Conservation (phyloP, 2,113 vertebrate species). For the Chitala chitala region DNA sequence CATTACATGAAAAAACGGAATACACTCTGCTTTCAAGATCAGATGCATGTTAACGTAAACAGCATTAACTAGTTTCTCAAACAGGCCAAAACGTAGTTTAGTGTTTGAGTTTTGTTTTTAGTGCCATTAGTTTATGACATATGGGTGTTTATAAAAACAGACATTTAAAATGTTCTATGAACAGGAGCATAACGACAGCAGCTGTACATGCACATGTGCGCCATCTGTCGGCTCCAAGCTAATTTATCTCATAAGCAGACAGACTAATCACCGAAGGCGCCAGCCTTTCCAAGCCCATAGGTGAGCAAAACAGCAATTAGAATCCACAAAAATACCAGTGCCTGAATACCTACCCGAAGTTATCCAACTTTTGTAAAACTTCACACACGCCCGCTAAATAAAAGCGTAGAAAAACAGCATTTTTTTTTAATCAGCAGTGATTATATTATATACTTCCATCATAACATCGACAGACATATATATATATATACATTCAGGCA, state of each 20-base stretch:
- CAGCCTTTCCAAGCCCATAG: conserved; percentile 48
- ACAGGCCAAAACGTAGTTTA: not conserved
- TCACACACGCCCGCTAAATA: conserved; percentile 37
- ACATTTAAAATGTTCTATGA: not conserved
- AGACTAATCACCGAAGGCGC: conserved; percentile 54
- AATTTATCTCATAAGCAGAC: conserved; percentile 33
- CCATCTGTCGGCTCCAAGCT: conserved; percentile 50
- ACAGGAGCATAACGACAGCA: not conserved
- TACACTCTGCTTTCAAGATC: not conserved
- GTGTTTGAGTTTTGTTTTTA: not conserved
- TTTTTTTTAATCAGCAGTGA: no score
- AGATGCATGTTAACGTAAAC: not conserved
- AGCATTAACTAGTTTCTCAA: not conserved
- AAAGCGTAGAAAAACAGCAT: conserved; percentile 52
- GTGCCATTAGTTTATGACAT: not conserved
- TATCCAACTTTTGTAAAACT: conserved; percentile 42
- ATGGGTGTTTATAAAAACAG: not conserved
- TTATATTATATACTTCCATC: no score
- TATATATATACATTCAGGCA: no score
- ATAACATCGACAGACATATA: no score
- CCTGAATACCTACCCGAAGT: conserved; percentile 47
- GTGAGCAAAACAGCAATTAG: conserved; percentile 66
- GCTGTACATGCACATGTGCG: conserved; percentile 38
- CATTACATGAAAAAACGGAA: not conserved
- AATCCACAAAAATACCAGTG: conserved; percentile 56